phyloP scores from a whole-genome alignment of 2,797 vertebrate genomes.

The Mastacembelus armatus region DNA sequence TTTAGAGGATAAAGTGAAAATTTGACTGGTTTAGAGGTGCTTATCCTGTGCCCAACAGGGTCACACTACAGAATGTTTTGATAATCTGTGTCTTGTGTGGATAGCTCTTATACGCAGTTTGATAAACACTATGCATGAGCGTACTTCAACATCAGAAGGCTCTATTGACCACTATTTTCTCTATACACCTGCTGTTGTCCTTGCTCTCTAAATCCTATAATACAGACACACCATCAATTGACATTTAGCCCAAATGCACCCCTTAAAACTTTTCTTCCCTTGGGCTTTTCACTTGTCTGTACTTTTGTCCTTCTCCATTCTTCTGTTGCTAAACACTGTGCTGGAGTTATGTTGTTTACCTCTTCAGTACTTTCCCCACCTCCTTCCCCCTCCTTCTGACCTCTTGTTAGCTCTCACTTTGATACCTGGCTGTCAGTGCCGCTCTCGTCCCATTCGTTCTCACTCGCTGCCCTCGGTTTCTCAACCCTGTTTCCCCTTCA shows the following conservation, averaged over 20 bases:
- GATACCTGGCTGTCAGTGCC: slow-evolving; percentile 50
- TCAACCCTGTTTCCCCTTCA: slow-evolving; percentile 20
- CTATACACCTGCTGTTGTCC: slow-evolving; percentile 12
- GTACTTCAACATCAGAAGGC: slow-evolving; percentile 15
- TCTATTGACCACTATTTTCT: slow-evolving; percentile 23
- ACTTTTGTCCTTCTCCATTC: slow-evolving; percentile 59
- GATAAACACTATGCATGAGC: slow-evolving; percentile 13
- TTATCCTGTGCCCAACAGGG: slow-evolving; percentile 18
- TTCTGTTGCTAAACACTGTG: slow-evolving; percentile 35
- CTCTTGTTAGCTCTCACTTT: slow-evolving; percentile 51
- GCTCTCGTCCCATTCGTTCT: slow-evolving; percentile 33
- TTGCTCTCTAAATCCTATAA: slow-evolving; percentile 44
- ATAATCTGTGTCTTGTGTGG: neutral
- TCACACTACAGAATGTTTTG: slow-evolving; percentile 19
- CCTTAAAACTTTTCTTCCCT: slow-evolving; percentile 34
- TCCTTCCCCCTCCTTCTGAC: slow-evolving; percentile 21
- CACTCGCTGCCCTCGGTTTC: slow-evolving; percentile 24
- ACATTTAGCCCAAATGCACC: slow-evolving; percentile 39
- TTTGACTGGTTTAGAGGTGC: slow-evolving; percentile 5
- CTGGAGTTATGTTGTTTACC: slow-evolving; percentile 53
- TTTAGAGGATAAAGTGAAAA: slow-evolving; percentile 22
- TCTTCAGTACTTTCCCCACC: slow-evolving; percentile 22
- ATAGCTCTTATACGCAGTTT: slow-evolving; percentile 20
- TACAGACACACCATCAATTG: slow-evolving; percentile 30
- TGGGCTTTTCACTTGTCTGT: slow-evolving; percentile 38